Base-by-base conservation (phyloP, 2,113 vertebrate genomes). In the Sclerurus mexicanus region DNA sequence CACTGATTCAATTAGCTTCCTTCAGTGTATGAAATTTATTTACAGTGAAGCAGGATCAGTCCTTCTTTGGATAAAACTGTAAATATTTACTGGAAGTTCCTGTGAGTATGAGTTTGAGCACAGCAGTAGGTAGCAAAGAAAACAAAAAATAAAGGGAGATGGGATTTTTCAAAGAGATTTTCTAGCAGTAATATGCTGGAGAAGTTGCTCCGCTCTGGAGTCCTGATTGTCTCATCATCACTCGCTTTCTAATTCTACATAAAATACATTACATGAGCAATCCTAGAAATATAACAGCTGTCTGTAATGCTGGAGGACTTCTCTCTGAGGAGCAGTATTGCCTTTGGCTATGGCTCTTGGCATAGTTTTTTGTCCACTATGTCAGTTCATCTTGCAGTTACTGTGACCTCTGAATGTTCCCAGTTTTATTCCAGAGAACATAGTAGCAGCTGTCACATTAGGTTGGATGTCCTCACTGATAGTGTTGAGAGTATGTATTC, bases 51-150 rank as follows among this genome's bases (percentile, higher is more conserved):
- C 37, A 79, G 40, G 31, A 22, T 64, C 31, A 82, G 28, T 46
- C 53, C 31, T 85, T 87, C n/a, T 89, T 89, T 87, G 80, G 46
- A 79, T 62, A 22, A 84, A 78, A 21, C 71, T 91, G 39, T 89
- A 87, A 95, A 84, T 89, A 89, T 89, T 96, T 95, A 82, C 87
- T 68, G 52, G 30, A 81, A 46, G 16, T 46, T 94, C 30, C 53
- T 49, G 22, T 35, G 25, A 64, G 53, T 92, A 68, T 46, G 44
- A 76, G 20, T 64, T 86, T 86, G n/a, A 87, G 12, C 27, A 28
- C 33, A 75, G 40, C 53, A 60, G 63, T 78, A 75, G 39, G 14
- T 52, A 90, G 35, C 56, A 82, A 82, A 79, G 24, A 47, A 66
- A 82, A 69, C 16, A 66, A 63, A 86, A 85, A 74, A 46, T n/a